A percentile compares a stretch with the other conserved stretches of the same genome.
These are phyloP conservation scores for Lordiphosa andalusiaca DNA, from an alignment of 2,888 invertebrate species.

Conservation along the genomic window DNA sequence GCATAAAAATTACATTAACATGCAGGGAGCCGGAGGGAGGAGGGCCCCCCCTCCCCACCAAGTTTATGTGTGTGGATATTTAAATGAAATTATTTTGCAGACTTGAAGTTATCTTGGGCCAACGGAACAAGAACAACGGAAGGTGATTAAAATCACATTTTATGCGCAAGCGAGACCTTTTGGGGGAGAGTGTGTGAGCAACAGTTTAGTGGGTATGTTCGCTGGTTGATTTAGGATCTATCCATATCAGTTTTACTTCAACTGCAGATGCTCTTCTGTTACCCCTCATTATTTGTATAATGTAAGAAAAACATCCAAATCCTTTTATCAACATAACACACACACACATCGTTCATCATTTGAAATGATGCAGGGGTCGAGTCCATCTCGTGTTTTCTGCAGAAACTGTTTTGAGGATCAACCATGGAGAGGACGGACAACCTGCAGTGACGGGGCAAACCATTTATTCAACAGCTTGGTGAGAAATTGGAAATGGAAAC, in stretches of 20 bases:
- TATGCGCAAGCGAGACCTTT: conserved; percentile 56
- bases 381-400: conserved; percentile 6
- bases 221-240: conserved; percentile 4
- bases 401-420: conserved; percentile 48
- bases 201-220: conserved; percentile 1
- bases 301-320: conserved; percentile 57
- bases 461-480: conserved; percentile 35
- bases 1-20: conserved; percentile 74
- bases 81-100: conserved; percentile 60
- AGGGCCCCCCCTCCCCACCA: conserved; percentile 33
- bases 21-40: conserved; percentile 27
- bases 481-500: conserved; percentile 45
- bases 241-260: too few relatives aligned
- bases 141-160: conserved; percentile 76
- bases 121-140: conserved; percentile 59
- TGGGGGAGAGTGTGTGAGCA: conserved; percentile 14
- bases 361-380: conserved; percentile 8
- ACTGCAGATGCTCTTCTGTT: too few relatives aligned
- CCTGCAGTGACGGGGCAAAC: conserved; percentile 41
- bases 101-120: conserved; percentile 10
- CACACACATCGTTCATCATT: conserved; percentile 36
- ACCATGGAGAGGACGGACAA: conserved; percentile 41
- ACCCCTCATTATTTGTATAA: conserved; percentile 16
- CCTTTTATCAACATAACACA: conserved; percentile 52
- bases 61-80: conserved; percentile 60